Conservation (phyloP, 2,113 vertebrate genomes). For the Nothocercus nigrocapillus region DNA sequence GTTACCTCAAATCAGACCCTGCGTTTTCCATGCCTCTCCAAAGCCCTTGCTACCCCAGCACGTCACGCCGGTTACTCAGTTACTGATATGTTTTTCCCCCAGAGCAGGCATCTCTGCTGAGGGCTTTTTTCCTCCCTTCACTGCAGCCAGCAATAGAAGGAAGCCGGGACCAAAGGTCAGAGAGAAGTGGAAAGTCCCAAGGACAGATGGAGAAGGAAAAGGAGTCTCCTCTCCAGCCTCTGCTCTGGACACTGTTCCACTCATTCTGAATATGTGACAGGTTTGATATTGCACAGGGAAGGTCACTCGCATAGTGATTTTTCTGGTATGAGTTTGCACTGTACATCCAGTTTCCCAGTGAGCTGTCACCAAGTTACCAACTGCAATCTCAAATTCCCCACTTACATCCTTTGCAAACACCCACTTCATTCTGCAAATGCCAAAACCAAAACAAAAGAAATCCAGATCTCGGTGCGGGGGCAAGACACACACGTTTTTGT, state of each 20-base stretch:
- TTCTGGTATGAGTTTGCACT: background rate
- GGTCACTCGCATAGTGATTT: background rate
- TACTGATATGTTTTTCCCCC: fast-evolving
- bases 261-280: fast-evolving
- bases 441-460: background rate
- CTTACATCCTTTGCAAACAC: background rate
- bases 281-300: background rate
- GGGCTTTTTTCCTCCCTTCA: background rate
- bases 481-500: background rate
- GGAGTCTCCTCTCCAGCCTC: background rate
- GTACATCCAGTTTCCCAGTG: background rate
- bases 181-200: background rate
- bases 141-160: background rate
- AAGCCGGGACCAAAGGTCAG: background rate
- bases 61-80: background rate
- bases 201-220: background rate
- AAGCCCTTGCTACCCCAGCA: background rate
- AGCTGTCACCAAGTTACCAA: background rate
- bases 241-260: fast-evolving
- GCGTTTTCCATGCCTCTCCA: background rate
- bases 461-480: background rate
- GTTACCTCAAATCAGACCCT: background rate
- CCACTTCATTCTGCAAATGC: background rate
- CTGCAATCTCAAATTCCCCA: background rate
- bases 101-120: fast-evolving